Conservation (phyloP, 2,797 vertebrate species). For the Pyrocephalus nanus region DNA sequence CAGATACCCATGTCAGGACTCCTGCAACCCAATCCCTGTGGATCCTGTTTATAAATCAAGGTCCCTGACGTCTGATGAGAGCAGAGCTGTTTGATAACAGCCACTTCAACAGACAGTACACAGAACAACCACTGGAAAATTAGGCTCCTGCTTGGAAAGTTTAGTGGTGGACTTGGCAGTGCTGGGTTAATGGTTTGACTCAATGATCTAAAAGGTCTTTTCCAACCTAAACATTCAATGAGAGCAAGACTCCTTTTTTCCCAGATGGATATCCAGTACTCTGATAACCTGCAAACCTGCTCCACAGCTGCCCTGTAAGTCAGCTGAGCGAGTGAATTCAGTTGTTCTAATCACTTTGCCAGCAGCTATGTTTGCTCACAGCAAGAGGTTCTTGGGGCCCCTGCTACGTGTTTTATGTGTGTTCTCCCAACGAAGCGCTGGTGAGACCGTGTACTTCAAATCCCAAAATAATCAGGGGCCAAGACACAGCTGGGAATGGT, state of each 20-base stretch:
- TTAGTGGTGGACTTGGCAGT: neutral
- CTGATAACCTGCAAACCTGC: neutral
- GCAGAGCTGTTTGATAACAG: conserved; percentile 37
- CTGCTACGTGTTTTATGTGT: neutral
- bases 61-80: conserved; percentile 3
- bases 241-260: neutral
- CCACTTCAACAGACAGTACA: neutral
- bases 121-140: neutral
- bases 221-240: neutral
- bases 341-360: neutral
- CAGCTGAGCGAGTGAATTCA: neutral
- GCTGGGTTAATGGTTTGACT: neutral
- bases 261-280: neutral
- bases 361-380: neutral
- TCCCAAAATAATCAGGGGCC: neutral
- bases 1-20: neutral
- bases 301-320: neutral
- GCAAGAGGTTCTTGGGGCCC: neutral
- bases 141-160: neutral
- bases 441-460: neutral
- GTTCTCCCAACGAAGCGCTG: neutral
- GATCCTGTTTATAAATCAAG: conserved; percentile 34
- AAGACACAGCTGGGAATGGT: neutral
- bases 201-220: neutral
- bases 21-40: conserved; percentile 4